These are phyloP conservation scores for Eristalinus sepulchralis DNA, from an alignment of 2,888 invertebrate species.

Conservation along the genomic window DNA sequence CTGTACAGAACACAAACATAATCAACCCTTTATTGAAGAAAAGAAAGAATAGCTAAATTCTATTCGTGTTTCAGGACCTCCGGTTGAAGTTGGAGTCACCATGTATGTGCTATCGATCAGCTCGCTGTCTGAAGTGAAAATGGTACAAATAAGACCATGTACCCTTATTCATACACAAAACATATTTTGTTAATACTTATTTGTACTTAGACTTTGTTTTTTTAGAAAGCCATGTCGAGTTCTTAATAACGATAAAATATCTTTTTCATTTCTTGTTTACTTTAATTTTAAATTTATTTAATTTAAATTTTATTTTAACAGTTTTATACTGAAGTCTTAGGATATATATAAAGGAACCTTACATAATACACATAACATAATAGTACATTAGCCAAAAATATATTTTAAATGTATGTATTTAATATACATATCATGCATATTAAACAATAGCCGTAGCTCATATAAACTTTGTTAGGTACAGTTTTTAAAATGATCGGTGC, in stretches of 20 bases:
- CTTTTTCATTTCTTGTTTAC: slow-evolving; percentile 8
- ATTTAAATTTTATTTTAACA: slow-evolving; percentile 35
- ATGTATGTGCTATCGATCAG: slow-evolving; percentile 99
- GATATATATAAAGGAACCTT: not conserved
- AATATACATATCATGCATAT: not conserved
- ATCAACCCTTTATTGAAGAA: slow-evolving; percentile 19
- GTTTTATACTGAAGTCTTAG: not conserved
- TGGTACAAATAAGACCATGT: slow-evolving; percentile 86
- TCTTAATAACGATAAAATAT: slow-evolving; percentile 14
- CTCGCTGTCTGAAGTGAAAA: slow-evolving; percentile 98
- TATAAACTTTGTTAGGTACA: not conserved
- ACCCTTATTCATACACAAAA: slow-evolving; percentile 73
- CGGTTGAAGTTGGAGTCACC: slow-evolving; percentile 98
- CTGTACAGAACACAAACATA: slow-evolving; percentile 40
- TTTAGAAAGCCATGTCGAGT: slow-evolving; percentile 51
- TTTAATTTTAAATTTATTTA: slow-evolving; percentile 20
- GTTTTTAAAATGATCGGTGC: no score
- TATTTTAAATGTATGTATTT: not conserved
- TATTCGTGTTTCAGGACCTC: slow-evolving; percentile 90
- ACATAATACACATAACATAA: not conserved
- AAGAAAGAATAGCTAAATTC: slow-evolving; percentile 70
- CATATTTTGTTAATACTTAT: slow-evolving; percentile 60
- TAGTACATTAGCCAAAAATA: not conserved
- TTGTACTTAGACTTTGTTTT: slow-evolving; percentile 62
- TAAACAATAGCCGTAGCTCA: not conserved